Evolutionary conservation across 1,140 invertebrate species (phyloP).

Genomic region (Wiebesia pumilae): DNA sequence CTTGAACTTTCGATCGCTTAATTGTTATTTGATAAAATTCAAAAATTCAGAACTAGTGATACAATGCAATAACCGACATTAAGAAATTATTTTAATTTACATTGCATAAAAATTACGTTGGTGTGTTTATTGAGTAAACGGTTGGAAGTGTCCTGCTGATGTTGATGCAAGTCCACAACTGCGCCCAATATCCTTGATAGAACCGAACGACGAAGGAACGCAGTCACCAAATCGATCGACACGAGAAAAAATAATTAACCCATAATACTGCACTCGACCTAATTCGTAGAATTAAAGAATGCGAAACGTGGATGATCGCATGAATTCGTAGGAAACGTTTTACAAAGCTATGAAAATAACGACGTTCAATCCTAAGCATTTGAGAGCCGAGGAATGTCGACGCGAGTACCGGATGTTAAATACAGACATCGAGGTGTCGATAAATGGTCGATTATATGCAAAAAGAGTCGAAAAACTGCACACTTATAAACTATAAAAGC

Average conservation of each 20-base stretch:
- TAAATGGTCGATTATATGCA: neutral
- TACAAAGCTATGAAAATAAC: neutral
- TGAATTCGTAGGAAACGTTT: neutral
- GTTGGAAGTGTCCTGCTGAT: too few relatives aligned
- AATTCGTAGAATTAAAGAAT: neutral
- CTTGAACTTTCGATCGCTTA: too few relatives aligned
- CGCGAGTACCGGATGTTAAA: neutral
- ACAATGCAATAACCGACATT: too few relatives aligned
- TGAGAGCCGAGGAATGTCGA: neutral
- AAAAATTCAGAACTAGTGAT: too few relatives aligned
- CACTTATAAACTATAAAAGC: neutral
- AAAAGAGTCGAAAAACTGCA: neutral
- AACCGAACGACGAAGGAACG: too few relatives aligned
- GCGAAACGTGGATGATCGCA: neutral
- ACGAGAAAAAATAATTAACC: neutral
- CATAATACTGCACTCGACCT: neutral
- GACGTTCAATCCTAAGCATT: neutral
- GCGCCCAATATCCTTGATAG: too few relatives aligned
- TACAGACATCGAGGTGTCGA: neutral
- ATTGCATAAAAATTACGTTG: too few relatives aligned
- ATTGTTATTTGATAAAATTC: too few relatives aligned
- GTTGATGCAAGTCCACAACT: too few relatives aligned
- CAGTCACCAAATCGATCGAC: neutral
- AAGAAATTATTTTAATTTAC: too few relatives aligned
- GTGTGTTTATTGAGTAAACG: too few relatives aligned